A percentile compares a stretch with the other conserved stretches of the same genome.
phyloP scores from a whole-genome alignment of 2,797 vertebrate species.

The Hafferia zeledoni region DNA sequence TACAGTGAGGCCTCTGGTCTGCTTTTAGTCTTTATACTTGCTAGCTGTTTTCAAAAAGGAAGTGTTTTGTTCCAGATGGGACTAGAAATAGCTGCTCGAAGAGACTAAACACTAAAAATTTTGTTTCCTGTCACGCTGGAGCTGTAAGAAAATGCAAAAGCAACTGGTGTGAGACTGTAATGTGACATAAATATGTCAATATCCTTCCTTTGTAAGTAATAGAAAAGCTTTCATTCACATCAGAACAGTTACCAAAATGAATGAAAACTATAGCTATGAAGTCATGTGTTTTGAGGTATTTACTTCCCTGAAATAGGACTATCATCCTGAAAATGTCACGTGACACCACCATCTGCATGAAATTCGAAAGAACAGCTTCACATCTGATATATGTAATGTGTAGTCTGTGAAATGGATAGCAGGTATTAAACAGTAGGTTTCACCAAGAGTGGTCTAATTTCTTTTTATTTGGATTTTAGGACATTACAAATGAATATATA shows the following conservation, averaged over 20 bases:
- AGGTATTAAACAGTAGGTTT: not conserved
- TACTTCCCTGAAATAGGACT: not conserved
- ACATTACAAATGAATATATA: not conserved
- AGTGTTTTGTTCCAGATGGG: accelerated
- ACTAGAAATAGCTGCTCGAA: not conserved
- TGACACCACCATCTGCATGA: not conserved
- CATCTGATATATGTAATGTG: not conserved
- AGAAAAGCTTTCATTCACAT: not conserved
- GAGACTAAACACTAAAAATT: not conserved
- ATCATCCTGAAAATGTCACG: not conserved
- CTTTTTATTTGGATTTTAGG: accelerated
- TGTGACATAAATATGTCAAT: not conserved
- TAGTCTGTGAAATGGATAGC: not conserved
- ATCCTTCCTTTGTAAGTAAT: not conserved
- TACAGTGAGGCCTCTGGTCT: not conserved
- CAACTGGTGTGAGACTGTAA: not conserved
- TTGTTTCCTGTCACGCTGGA: not conserved
- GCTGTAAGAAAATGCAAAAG: not conserved
- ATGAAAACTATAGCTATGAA: not conserved
- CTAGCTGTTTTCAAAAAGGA: not conserved
- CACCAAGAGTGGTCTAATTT: not conserved
- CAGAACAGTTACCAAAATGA: not conserved
- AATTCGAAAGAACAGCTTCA: not conserved
- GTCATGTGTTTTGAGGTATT: not conserved
- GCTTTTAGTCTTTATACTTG: not conserved